Conservation (phyloP, 2,113 vertebrate genomes). For the Sterrhoptilus dennistouni region DNA sequence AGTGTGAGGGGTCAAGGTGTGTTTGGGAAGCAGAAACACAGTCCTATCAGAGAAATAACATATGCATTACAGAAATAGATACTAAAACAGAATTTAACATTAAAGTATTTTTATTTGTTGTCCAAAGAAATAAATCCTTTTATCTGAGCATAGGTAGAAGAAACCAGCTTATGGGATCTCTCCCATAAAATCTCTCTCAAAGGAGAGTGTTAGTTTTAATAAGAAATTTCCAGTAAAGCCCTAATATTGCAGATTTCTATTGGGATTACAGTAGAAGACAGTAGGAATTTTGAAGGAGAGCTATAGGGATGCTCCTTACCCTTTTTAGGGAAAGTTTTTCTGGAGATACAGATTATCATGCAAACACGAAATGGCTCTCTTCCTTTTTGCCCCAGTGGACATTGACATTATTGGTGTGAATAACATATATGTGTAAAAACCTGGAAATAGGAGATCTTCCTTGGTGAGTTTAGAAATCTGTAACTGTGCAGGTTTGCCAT, state of each 20-base stretch:
- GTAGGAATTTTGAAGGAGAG: neutral
- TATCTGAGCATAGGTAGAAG: neutral
- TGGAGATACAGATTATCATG: neutral
- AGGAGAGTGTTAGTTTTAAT: neutral
- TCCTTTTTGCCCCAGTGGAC: neutral
- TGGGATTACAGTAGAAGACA: neutral
- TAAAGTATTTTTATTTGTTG: neutral
- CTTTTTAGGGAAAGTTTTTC: neutral
- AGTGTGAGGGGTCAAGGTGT: rapidly evolving
- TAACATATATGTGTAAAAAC: neutral
- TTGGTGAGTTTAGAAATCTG: neutral
- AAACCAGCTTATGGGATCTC: neutral
- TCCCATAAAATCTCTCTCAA: too few species aligned
- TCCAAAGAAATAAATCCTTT: neutral
- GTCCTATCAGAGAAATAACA: neutral
- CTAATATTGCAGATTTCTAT: neutral
- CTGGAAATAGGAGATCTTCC: neutral
- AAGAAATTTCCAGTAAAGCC: neutral
- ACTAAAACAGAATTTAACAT: neutral
- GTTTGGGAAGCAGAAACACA: neutral
- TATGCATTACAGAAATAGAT: neutral
- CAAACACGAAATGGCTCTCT: neutral
- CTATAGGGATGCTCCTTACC: neutral
- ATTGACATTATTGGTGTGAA: neutral
- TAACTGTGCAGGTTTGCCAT: neutral